These are phyloP conservation scores for Micromesistius poutassou DNA, from an alignment of 2,797 vertebrate genomes.

Conservation along the genomic window DNA sequence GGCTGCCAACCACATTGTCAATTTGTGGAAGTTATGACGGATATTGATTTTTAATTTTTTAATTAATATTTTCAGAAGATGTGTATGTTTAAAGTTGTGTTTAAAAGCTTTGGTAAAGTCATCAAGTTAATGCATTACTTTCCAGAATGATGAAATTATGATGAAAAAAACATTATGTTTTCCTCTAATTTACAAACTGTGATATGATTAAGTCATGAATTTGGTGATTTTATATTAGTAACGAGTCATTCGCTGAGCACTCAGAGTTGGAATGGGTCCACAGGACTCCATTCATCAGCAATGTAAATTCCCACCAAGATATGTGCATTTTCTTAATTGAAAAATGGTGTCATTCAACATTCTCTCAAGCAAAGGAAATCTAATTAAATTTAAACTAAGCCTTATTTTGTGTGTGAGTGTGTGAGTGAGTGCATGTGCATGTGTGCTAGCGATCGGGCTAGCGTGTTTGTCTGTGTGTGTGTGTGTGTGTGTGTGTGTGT, in stretches of 20 bases:
- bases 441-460: background rate
- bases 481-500: too few species aligned
- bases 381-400: background rate
- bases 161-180: too few species aligned
- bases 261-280: constrained; percentile 9
- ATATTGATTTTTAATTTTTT: too few species aligned
- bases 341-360: background rate
- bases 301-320: background rate
- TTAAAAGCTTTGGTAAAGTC: background rate
- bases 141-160: background rate
- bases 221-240: background rate
- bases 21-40: background rate
- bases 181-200: background rate
- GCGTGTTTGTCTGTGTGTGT: background rate
- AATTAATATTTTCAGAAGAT: background rate
- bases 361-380: background rate
- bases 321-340: background rate
- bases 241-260: constrained; percentile 1
- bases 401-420: too few species aligned
- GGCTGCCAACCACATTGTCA: background rate
- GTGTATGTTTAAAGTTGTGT: background rate
- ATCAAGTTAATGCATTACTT: background rate
- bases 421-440: background rate
- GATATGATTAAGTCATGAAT: background rate
- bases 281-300: background rate